Evolutionary conservation across 2,888 invertebrate species (phyloP).

Genomic region (Nineta flava): DNA sequence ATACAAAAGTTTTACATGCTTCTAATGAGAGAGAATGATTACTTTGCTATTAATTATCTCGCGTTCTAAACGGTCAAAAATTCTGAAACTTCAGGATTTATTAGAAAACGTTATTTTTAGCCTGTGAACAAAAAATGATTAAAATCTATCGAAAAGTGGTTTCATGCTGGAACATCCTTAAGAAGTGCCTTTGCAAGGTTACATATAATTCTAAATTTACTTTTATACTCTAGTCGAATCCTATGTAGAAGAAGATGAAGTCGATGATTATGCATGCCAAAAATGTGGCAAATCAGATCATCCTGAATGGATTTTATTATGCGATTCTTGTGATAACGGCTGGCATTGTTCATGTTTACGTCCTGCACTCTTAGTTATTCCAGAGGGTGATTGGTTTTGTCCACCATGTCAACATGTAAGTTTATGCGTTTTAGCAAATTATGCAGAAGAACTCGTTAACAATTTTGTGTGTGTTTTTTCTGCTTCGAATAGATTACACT

Average conservation of each 20-base stretch:
- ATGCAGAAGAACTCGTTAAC: conserved; percentile 10
- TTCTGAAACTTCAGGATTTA: too few species aligned
- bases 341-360: conserved; percentile 94
- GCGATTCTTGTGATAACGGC: conserved; percentile 91
- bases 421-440: conserved; percentile 11
- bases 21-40: too few species aligned
- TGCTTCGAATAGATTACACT: conserved; percentile 35
- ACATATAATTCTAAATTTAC: neutral
- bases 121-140: too few species aligned
- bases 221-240: neutral
- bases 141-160: too few species aligned
- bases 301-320: conserved; percentile 93
- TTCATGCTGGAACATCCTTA: too few species aligned
- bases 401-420: conserved; percentile 92
- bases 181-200: neutral
- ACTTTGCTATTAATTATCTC: too few species aligned
- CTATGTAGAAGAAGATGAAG: conserved; percentile 20
- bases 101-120: too few species aligned
- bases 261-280: conserved; percentile 66
- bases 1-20: too few species aligned
- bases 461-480: neutral
- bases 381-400: conserved; percentile 97
- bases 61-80: too few species aligned
- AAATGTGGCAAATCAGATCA: conserved; percentile 84
- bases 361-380: conserved; percentile 83